phyloP scores from a whole-genome alignment of 2,113 vertebrate species.

The Oreochromis aureus region DNA sequence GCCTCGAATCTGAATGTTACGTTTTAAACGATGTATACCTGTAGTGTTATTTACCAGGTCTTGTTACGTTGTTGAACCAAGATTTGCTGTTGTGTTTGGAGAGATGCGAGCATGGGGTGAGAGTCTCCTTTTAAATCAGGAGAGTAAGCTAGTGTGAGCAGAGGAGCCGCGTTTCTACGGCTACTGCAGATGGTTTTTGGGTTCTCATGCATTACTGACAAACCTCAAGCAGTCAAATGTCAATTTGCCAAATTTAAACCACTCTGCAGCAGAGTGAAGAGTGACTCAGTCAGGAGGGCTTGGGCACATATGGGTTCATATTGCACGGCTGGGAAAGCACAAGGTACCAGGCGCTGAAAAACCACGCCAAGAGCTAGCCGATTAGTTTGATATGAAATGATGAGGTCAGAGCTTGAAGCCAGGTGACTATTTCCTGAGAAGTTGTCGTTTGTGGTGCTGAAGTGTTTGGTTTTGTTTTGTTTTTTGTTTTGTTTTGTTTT shows the following conservation, averaged over 20 bases:
- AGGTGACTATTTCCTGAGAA: not conserved
- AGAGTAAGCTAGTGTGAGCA: not conserved
- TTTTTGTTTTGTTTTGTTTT: not conserved
- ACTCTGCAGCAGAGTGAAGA: not conserved
- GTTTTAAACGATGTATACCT: slow-evolving; percentile 54
- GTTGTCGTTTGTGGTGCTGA: not conserved
- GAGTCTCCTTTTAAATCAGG: not conserved
- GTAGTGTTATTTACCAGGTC: slow-evolving; percentile 26
- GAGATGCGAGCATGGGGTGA: not conserved
- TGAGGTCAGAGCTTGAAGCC: not conserved
- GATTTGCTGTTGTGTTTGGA: slow-evolving; percentile 4
- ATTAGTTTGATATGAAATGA: not conserved
- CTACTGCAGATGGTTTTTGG: not conserved
- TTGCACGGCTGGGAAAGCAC: not conserved
- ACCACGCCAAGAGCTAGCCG: not conserved
- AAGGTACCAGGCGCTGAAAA: not conserved
- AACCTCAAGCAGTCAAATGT: not conserved
- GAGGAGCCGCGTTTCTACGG: not conserved
- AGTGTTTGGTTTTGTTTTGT: not conserved
- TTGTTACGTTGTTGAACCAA: slow-evolving; percentile 25
- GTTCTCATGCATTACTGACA: not conserved
- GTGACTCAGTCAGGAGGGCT: not conserved
- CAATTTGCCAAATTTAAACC: not conserved
- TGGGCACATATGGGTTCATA: not conserved
- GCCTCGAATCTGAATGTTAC: slow-evolving; percentile 21